Percentiles rank a stretch among this genome's conserved stretches.
Evolutionary conservation across 2,888 invertebrate species (phyloP).

Genomic region (Epirrhoe alternata): DNA sequence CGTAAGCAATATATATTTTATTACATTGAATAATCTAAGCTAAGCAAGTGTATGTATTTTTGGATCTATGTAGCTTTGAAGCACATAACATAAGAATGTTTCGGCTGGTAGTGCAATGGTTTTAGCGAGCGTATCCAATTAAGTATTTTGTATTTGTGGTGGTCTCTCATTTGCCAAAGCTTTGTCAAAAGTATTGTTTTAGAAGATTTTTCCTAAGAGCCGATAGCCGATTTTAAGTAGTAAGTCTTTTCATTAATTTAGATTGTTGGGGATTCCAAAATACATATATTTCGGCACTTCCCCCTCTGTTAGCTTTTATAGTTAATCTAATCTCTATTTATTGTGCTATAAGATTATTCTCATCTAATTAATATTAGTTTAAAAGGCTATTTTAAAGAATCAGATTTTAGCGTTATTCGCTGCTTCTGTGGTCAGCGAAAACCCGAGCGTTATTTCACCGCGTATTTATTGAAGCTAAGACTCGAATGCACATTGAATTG

Average conservation of each 20-base stretch:
- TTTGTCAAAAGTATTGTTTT: background rate
- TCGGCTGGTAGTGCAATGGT: background rate
- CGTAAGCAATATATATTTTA: too few relatives aligned
- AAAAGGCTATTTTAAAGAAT: background rate
- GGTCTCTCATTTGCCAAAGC: background rate
- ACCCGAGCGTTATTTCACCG: too few relatives aligned
- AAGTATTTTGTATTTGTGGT: background rate
- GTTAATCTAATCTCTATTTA: slow-evolving; percentile 1
- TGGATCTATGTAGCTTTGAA: background rate
- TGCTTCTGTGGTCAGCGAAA: background rate
- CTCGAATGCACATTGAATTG: too few relatives aligned
- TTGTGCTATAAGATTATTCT: slow-evolving; percentile 4
- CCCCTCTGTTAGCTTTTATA: too few relatives aligned
- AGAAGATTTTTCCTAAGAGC: too few relatives aligned
- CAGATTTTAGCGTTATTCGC: background rate
- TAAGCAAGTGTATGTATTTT: background rate
- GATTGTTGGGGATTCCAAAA: too few relatives aligned
- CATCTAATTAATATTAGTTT: slow-evolving; percentile 2
- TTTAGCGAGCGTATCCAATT: background rate
- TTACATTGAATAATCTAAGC: background rate
- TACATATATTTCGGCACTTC: too few relatives aligned
- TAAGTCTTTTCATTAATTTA: too few relatives aligned
- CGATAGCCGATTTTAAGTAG: too few relatives aligned
- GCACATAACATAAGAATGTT: background rate
- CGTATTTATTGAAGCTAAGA: too few relatives aligned